phyloP scores from a whole-genome alignment of 1,140 invertebrate species.

The Lucilia cuprina region DNA sequence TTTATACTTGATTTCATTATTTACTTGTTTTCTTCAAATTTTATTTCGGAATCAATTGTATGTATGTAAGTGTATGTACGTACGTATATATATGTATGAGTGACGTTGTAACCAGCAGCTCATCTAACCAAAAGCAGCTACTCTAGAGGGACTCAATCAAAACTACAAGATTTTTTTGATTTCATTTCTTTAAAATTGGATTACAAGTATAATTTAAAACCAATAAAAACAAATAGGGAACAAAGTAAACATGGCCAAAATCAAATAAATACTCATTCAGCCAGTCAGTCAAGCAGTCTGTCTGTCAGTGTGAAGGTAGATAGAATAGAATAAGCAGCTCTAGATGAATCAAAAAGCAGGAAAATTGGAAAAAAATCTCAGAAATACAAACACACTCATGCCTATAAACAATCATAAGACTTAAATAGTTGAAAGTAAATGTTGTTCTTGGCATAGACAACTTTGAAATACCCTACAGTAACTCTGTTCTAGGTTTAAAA shows the following conservation, averaged over 20 bases:
- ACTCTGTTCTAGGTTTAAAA: too few species aligned
- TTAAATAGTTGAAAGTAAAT: not conserved
- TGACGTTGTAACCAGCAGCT: not conserved
- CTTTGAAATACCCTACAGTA: too few species aligned
- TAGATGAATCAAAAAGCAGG: not conserved
- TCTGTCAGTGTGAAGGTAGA: not conserved
- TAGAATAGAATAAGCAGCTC: slow-evolving; percentile 17
- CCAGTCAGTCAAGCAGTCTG: not conserved
- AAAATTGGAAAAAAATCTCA: not conserved
- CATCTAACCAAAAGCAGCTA: too few species aligned
- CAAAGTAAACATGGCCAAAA: slow-evolving; percentile 29
- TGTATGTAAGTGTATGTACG: too few species aligned
- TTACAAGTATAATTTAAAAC: slow-evolving; percentile 34
- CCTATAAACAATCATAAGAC: not conserved
- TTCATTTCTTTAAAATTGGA: slow-evolving; percentile 32
- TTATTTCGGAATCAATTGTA: not conserved
- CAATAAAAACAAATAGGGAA: slow-evolving; percentile 33
- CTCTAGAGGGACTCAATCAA: slow-evolving; percentile 25
- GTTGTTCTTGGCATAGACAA: not conserved
- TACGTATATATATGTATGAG: too few species aligned
- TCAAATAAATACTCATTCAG: not conserved
- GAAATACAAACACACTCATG: not conserved
- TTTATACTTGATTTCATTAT: slow-evolving; percentile 34
- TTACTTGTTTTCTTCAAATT: not conserved
- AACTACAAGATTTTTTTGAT: slow-evolving; percentile 26